These are phyloP conservation scores for Armadillidium nasatum DNA, from an alignment of 1,140 invertebrate genomes.

Conservation along the genomic window DNA sequence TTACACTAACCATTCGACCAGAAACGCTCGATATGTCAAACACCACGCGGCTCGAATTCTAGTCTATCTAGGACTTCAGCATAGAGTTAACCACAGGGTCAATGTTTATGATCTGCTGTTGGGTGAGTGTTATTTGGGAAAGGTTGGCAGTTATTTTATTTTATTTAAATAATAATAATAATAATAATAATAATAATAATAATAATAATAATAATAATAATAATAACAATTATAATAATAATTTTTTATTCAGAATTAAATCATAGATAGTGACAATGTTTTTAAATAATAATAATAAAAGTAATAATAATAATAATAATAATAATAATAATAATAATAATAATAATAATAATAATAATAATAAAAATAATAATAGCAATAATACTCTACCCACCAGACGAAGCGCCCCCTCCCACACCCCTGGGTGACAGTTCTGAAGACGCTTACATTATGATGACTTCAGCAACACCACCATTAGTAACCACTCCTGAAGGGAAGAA, in stretches of 20 bases:
- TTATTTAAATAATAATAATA: too few relatives aligned
- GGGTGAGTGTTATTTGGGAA: slow-evolving; percentile 25
- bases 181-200: too few relatives aligned
- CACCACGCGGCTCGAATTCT: slow-evolving; percentile 65
- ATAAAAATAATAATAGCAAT: not conserved
- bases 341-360: too few relatives aligned
- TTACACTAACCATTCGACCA: slow-evolving; percentile 68
- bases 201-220: too few relatives aligned
- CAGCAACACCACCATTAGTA: slow-evolving; percentile 51
- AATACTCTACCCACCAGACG: slow-evolving; percentile 46
- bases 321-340: too few relatives aligned
- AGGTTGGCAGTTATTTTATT: too few relatives aligned
- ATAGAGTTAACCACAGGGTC: slow-evolving; percentile 52
- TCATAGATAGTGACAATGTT: too few relatives aligned
- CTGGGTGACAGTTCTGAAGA: slow-evolving; percentile 50
- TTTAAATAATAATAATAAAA: too few relatives aligned
- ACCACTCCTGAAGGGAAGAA: slow-evolving; percentile 41
- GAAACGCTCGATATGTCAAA: slow-evolving; percentile 66
- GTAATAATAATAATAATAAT: too few relatives aligned
- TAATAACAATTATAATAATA: too few relatives aligned
- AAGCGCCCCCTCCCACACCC: slow-evolving; percentile 45
- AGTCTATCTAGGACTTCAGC: slow-evolving; percentile 56
- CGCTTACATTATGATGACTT: slow-evolving; percentile 54
- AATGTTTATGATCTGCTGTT: slow-evolving; percentile 52
- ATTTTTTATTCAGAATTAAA: too few relatives aligned